Evolutionary conservation across 2,113 vertebrate genomes (phyloP).

Genomic region (Dicrurus megarhynchus): DNA sequence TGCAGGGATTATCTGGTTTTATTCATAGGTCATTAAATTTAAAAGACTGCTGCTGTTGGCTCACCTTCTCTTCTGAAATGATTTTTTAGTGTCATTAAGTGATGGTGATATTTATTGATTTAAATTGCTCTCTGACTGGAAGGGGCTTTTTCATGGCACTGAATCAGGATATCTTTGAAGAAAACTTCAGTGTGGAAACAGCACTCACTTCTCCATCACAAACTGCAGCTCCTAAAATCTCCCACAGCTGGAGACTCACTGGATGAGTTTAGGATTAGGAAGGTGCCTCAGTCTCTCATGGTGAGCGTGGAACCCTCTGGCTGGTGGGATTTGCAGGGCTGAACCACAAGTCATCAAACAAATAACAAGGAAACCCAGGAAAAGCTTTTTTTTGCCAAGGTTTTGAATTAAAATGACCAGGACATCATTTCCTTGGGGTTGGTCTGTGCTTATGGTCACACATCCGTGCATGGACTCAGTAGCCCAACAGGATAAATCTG

Average conservation of each 20-base stretch:
- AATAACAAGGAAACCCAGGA: neutral
- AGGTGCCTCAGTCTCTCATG: neutral
- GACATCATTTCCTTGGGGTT: neutral
- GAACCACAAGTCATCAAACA: neutral
- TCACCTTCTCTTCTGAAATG: neutral
- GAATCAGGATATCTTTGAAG: neutral
- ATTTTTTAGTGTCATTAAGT: neutral
- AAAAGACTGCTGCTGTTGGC: neutral
- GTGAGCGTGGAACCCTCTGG: neutral
- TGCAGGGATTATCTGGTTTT: constrained; percentile 33
- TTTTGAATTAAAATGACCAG: neutral
- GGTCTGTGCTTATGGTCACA: neutral
- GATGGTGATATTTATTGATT: neutral
- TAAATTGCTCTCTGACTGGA: neutral
- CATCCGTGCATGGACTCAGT: neutral
- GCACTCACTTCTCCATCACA: neutral
- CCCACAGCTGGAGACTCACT: neutral
- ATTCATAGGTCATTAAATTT: constrained; percentile 43
- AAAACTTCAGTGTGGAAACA: neutral
- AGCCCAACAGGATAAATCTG: neutral
- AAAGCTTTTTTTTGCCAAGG: neutral
- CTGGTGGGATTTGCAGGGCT: neutral
- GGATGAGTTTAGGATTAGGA: neutral
- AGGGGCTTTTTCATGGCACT: neutral
- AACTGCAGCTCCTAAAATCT: neutral